Conservation (phyloP, 2,888 invertebrate genomes). For the Crematogaster levior region DNA sequence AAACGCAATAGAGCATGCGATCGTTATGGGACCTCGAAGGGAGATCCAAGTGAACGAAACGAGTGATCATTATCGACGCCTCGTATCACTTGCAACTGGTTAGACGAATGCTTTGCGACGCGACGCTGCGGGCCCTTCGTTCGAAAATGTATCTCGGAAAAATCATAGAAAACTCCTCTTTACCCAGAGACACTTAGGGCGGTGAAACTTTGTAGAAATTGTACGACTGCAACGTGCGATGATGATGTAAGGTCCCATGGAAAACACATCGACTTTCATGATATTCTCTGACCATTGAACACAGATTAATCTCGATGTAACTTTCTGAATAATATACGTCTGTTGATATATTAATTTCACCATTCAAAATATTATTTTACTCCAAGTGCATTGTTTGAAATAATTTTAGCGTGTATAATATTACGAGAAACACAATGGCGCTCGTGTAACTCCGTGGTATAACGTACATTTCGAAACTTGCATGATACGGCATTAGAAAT, state of each 20-base stretch:
- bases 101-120: background rate
- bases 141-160: background rate
- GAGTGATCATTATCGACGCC: conserved; percentile 27
- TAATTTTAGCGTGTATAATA: conserved; percentile 39
- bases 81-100: conserved; percentile 1
- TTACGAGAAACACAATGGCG: conserved; percentile 6
- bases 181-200: background rate
- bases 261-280: background rate
- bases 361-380: conserved; percentile 27
- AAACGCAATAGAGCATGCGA: background rate
- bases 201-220: background rate
- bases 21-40: background rate
- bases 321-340: background rate
- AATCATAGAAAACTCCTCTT: background rate
- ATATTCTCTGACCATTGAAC: background rate
- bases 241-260: background rate
- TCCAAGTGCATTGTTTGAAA: conserved; percentile 16
- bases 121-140: background rate
- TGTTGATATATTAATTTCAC: background rate
- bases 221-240: background rate
- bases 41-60: background rate
- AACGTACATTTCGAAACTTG: conserved; percentile 32
- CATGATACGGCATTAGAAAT: conserved; percentile 5
- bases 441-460: background rate
- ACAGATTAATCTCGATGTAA: background rate